Evolutionary conservation across 2,888 invertebrate species (phyloP).

Genomic region (Steinernema hermaphroditum): DNA sequence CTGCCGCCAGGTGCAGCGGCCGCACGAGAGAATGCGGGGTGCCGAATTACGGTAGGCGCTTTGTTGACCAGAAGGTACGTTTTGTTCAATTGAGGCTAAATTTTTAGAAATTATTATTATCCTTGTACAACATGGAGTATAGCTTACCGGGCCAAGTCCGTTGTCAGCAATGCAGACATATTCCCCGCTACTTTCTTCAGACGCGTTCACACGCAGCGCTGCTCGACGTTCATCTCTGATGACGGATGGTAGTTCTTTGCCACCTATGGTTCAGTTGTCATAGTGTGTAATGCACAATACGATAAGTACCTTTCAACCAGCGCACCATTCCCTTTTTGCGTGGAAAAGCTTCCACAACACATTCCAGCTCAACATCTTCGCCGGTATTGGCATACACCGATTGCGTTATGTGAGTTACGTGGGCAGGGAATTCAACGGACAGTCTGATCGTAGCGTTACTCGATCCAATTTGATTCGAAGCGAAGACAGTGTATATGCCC

Average conservation of each 20-base stretch:
- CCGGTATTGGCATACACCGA: slow-evolving; percentile 59
- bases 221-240: slow-evolving; percentile 45
- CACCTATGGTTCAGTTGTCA: not conserved
- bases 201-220: slow-evolving; percentile 58
- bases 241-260: slow-evolving; percentile 32
- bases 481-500: slow-evolving; percentile 59
- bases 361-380: slow-evolving; percentile 62
- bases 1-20: slow-evolving; percentile 52
- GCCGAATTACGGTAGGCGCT: slow-evolving; percentile 51
- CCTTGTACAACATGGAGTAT: slow-evolving; percentile 32
- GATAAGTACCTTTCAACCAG: slow-evolving; percentile 50
- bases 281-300: not conserved
- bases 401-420: slow-evolving; percentile 53
- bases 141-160: slow-evolving; percentile 51
- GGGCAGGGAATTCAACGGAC: slow-evolving; percentile 59
- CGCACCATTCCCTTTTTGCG: slow-evolving; percentile 56
- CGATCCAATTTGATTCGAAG: slow-evolving; percentile 59
- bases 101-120: not conserved
- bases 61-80: slow-evolving; percentile 61
- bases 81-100: slow-evolving; percentile 48
- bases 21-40: slow-evolving; percentile 48
- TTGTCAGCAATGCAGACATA: slow-evolving; percentile 61
- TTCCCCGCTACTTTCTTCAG: slow-evolving; percentile 56
- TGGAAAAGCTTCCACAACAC: slow-evolving; percentile 63
- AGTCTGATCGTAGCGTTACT: slow-evolving; percentile 60